These are phyloP conservation scores for Eurystomus glaucurus DNA, from an alignment of 2,797 vertebrate genomes.

Conservation along the genomic window DNA sequence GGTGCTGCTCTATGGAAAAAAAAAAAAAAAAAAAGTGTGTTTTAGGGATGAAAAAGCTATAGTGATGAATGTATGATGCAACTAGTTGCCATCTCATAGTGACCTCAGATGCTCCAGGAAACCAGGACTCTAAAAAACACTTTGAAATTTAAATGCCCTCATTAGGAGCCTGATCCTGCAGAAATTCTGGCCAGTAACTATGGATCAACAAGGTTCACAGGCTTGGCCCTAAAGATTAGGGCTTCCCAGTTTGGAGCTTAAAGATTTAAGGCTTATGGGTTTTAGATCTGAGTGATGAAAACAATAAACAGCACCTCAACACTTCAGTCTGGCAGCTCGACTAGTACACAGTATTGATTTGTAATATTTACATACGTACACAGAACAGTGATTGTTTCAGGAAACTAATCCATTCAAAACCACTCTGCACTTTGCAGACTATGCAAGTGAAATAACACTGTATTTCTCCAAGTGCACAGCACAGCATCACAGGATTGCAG, in stretches of 20 bases:
- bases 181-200: neutral
- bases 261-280: neutral
- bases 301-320: neutral
- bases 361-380: neutral
- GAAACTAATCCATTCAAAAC: neutral
- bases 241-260: neutral
- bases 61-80: rapidly evolving
- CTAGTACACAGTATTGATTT: neutral
- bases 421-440: neutral
- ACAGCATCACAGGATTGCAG: neutral
- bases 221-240: neutral
- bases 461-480: neutral
- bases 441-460: neutral
- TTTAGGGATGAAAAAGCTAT: neutral
- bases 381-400: neutral
- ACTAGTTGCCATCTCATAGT: rapidly evolving
- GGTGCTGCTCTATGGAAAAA: neutral
- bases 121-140: neutral
- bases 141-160: neutral
- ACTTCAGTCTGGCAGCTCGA: neutral
- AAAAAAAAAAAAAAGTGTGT: too few species aligned
- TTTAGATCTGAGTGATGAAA: neutral
- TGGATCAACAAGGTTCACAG: neutral
- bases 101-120: neutral
- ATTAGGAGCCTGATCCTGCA: neutral